phyloP scores from a whole-genome alignment of 2,113 vertebrate species.

The Emydocephalus ijimae region DNA sequence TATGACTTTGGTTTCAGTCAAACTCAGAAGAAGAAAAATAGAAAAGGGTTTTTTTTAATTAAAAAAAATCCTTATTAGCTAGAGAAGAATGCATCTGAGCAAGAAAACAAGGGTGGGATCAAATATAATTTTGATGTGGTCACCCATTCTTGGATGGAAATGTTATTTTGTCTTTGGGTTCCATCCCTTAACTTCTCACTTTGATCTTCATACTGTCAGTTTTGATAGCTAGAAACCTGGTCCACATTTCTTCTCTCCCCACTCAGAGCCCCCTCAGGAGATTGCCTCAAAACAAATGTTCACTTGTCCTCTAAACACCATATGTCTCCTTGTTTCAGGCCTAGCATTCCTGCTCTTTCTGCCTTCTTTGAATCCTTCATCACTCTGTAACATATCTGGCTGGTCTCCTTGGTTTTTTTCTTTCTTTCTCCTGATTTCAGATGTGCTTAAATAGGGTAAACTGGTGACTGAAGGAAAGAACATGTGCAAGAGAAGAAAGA shows the following conservation, averaged over 20 bases:
- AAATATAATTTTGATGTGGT: not conserved
- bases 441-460: not conserved
- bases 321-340: not conserved
- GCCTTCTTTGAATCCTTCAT: not conserved
- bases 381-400: not conserved
- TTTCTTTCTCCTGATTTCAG: fast-evolving
- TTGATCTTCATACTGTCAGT: constrained; percentile 39
- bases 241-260: not conserved
- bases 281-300: not conserved
- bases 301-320: not conserved
- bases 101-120: not conserved
- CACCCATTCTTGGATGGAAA: not conserved
- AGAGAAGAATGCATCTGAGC: not conserved
- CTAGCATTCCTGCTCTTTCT: not conserved
- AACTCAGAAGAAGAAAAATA: not conserved
- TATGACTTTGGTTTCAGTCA: not conserved
- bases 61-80: not conserved
- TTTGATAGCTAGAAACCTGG: constrained; percentile 2
- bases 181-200: not conserved
- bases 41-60: not conserved
- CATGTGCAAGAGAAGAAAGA: not conserved
- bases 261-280: fast-evolving
- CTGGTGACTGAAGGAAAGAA: fast-evolving
- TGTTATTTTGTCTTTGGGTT: not conserved
- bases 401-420: not conserved